Percentiles rank a stretch among this genome's conserved stretches.
These are phyloP conservation scores for Listronotus oregonensis DNA, from an alignment of 1,140 invertebrate genomes.

Conservation along the genomic window DNA sequence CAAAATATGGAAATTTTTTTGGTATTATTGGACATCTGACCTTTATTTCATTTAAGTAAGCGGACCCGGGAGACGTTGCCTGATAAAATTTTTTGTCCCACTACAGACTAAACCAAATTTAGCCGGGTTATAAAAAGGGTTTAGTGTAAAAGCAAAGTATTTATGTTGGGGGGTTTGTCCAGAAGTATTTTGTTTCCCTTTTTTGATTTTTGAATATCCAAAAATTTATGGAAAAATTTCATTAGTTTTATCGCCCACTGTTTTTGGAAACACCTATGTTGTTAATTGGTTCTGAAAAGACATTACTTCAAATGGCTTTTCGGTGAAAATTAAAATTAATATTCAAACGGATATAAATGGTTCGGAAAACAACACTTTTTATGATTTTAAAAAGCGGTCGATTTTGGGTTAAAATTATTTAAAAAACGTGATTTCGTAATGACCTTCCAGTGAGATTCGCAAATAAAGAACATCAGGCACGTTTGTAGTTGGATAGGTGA, in stretches of 20 bases:
- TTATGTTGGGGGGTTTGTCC: conserved; percentile 32
- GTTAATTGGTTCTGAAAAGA: too few relatives aligned
- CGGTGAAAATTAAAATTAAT: too few relatives aligned
- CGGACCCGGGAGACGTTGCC: conserved; percentile 24
- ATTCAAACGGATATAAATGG: too few relatives aligned
- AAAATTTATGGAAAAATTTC: conserved; percentile 17
- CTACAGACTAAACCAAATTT: conserved; percentile 32
- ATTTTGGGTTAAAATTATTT: too few relatives aligned
- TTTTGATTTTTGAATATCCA: conserved; percentile 30
- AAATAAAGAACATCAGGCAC: too few relatives aligned
- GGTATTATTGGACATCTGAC: conserved; percentile 22
- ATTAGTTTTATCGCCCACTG: conserved; percentile 13
- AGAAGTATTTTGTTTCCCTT: conserved; percentile 25
- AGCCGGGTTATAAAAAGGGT: conserved; percentile 20
- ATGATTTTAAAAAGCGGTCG: too few relatives aligned
- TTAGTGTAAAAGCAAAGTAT: conserved; percentile 33
- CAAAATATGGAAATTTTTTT: conserved; percentile 29
- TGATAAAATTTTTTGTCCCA: conserved; percentile 31
- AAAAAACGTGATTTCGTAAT: too few relatives aligned
- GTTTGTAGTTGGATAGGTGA: too few relatives aligned
- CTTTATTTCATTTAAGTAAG: conserved; percentile 32
- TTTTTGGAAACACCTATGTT: too few relatives aligned
- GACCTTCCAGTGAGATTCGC: too few relatives aligned
- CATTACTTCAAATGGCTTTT: too few relatives aligned
- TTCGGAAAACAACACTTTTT: too few relatives aligned